These are phyloP conservation scores for Andrena camellia DNA, from an alignment of 2,888 invertebrate genomes.

Conservation along the genomic window DNA sequence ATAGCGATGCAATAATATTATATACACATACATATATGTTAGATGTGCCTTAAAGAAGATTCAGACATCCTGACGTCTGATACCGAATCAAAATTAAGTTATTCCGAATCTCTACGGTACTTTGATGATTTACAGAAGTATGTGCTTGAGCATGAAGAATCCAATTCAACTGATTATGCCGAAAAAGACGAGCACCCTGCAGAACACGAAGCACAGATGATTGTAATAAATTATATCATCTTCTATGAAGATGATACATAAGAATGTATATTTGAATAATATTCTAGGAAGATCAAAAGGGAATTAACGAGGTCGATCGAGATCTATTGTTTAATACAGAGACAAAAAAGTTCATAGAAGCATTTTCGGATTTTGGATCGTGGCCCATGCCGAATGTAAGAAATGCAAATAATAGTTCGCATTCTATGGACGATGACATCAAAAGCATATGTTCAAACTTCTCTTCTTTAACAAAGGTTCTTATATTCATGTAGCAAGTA, in stretches of 20 bases:
- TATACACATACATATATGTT: background rate
- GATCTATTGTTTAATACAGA: slow-evolving; percentile 31
- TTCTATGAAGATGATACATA: background rate
- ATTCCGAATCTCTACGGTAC: slow-evolving; percentile 55
- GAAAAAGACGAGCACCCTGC: background rate
- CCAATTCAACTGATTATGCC: background rate
- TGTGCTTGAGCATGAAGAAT: slow-evolving; percentile 3
- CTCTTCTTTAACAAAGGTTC: slow-evolving; percentile 71
- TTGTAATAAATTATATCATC: background rate
- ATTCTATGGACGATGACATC: slow-evolving; percentile 65
- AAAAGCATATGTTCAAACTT: slow-evolving; percentile 66
- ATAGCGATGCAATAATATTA: background rate
- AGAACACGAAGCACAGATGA: slow-evolving; percentile 2
- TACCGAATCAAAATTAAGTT: slow-evolving; percentile 53
- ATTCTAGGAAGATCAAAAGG: slow-evolving; percentile 18
- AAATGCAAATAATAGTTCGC: slow-evolving; percentile 25
- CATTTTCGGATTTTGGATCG: slow-evolving; percentile 62
- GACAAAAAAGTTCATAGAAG: slow-evolving; percentile 68
- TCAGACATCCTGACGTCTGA: background rate
- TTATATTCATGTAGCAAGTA: background rate
- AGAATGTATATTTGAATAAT: slow-evolving; percentile 20
- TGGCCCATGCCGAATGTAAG: slow-evolving; percentile 36
- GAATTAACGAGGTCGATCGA: slow-evolving; percentile 3
- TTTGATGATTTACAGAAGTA: slow-evolving; percentile 55
- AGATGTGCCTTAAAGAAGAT: slow-evolving; percentile 39